Evolutionary conservation across 2,888 invertebrate species (phyloP).

Genomic region (Noctua comes): DNA sequence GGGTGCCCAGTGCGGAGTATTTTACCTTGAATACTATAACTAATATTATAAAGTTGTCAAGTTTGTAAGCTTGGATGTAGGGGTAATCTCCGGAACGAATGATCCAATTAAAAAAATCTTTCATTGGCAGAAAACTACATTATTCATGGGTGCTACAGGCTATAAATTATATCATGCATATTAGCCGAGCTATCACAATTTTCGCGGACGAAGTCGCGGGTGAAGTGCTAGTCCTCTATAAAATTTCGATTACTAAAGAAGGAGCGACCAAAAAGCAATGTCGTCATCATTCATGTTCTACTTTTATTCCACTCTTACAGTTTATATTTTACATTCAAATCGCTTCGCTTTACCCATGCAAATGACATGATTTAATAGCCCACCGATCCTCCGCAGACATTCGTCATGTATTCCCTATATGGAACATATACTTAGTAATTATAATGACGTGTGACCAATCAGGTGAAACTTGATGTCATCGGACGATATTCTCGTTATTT

Average conservation of each 20-base stretch:
- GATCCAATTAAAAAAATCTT: too few species aligned
- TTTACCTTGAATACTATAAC: neutral
- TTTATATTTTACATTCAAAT: slow-evolving; percentile 70
- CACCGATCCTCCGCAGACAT: slow-evolving; percentile 40
- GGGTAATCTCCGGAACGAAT: too few species aligned
- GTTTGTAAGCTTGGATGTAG: too few species aligned
- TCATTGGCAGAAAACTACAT: too few species aligned
- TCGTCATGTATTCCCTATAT: slow-evolving; percentile 50
- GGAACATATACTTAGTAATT: slow-evolving; percentile 64
- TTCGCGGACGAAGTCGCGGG: too few species aligned
- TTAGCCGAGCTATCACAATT: too few species aligned
- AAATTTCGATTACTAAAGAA: too few species aligned
- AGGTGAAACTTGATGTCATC: slow-evolving; percentile 39
- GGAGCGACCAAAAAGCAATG: neutral
- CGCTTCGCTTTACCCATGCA: slow-evolving; percentile 73
- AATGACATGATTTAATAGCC: slow-evolving; percentile 67
- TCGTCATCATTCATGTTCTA: neutral
- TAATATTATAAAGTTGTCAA: too few species aligned
- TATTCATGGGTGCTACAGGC: too few species aligned
- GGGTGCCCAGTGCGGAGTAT: neutral
- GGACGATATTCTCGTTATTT: slow-evolving; percentile 31
- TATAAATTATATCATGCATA: too few species aligned
- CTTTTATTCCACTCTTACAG: neutral
- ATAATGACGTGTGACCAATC: slow-evolving; percentile 41
- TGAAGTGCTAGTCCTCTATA: neutral